Percentiles rank a stretch among this genome's conserved stretches.
Conservation (phyloP, 2,888 invertebrate species). For the Apomyelois bistriatella region DNA sequence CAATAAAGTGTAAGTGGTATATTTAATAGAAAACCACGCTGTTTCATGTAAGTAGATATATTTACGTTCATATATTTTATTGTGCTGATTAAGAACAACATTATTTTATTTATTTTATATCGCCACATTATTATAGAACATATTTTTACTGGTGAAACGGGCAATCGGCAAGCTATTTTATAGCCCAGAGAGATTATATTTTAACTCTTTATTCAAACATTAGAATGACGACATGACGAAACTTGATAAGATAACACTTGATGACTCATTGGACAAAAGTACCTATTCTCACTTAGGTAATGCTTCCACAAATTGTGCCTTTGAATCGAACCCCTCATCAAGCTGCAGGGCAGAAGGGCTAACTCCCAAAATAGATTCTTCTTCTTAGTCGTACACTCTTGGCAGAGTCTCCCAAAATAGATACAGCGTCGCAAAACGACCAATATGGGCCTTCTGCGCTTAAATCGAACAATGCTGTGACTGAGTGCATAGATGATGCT, state of each 20-base stretch:
- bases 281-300: no score
- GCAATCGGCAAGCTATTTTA: not conserved
- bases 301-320: not conserved
- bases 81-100: no score
- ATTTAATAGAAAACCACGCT: no score
- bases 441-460: not conserved
- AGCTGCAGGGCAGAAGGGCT: not conserved
- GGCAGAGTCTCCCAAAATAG: no score
- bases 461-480: conserved; percentile 17
- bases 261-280: not conserved
- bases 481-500: conserved; percentile 37
- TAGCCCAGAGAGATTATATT: not conserved
- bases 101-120: no score
- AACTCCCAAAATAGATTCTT: no score
- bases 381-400: no score
- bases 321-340: not conserved
- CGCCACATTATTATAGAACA: no score
- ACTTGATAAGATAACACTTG: not conserved
- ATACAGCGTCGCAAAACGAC: no score
- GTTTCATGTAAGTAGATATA: no score
- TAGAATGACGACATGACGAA: not conserved
- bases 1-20: no score
- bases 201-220: not conserved
- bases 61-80: no score
- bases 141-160: not conserved